Evolutionary conservation across 2,113 vertebrate species (phyloP).

Genomic region (Lynx canadensis): DNA sequence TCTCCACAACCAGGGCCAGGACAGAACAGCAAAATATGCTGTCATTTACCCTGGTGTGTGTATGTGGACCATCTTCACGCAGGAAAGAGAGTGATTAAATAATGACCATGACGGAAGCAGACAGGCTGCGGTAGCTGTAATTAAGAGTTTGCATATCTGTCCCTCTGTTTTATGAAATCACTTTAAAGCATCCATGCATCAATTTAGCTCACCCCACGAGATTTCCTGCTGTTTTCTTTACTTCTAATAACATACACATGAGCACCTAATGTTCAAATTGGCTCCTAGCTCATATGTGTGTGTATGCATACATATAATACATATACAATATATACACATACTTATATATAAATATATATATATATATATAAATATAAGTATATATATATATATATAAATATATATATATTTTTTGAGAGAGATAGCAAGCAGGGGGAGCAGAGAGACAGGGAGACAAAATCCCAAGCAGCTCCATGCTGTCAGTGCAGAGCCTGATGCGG

Average conservation of each 20-base stretch:
- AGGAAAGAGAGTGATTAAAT: not conserved
- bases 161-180: not conserved
- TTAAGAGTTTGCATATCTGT: not conserved
- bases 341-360: not conserved
- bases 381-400: not conserved
- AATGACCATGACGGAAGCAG: not conserved
- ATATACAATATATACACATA: not conserved
- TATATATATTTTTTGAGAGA: not conserved
- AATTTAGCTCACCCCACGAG: not conserved
- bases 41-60: not conserved
- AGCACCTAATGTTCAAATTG: not conserved
- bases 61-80: not conserved
- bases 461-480: not conserved
- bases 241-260: not conserved
- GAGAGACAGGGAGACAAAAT: not conserved
- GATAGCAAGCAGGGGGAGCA: not conserved
- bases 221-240: not conserved
- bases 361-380: not conserved
- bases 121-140: not conserved
- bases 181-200: not conserved
- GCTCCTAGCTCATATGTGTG: not conserved
- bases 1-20: not conserved
- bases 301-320: not conserved
- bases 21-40: not conserved
- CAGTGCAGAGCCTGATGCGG: not conserved